Evolutionary conservation across 2,113 vertebrate species (phyloP).

Genomic region (Heptranchias perlo): DNA sequence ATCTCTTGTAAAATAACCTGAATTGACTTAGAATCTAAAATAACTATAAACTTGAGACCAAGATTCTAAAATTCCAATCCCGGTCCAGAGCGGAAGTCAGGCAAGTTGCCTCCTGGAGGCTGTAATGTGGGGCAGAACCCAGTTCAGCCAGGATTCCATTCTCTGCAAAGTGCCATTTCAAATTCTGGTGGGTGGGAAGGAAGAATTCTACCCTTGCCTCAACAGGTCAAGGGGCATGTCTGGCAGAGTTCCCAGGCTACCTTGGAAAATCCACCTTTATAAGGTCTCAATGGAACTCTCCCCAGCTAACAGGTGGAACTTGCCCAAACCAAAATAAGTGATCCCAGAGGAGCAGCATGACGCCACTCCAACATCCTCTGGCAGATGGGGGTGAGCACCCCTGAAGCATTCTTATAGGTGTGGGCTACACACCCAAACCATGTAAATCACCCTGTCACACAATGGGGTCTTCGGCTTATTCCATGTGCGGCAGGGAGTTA

Average conservation of each 20-base stretch:
- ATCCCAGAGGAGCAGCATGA: no score
- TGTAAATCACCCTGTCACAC: no score
- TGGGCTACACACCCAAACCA: no score
- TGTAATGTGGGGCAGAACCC: not conserved
- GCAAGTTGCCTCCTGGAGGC: not conserved
- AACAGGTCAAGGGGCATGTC: not conserved
- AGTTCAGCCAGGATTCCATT: not conserved
- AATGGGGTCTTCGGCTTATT: no score
- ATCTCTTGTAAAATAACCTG: not conserved
- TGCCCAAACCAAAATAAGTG: not conserved
- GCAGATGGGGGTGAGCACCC: no score
- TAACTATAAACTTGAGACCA: not conserved
- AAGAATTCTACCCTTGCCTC: not conserved
- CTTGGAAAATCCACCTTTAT: not conserved
- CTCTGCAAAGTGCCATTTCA: no score
- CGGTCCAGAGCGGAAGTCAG: not conserved
- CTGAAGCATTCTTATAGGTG: no score
- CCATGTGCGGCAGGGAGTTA: no score
- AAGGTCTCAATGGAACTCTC: not conserved
- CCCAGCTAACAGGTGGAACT: not conserved
- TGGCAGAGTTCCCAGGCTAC: not conserved
- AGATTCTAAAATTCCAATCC: not conserved
- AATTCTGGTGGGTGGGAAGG: no score
- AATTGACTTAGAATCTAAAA: not conserved
- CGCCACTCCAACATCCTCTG: no score